Percentiles rank a stretch among this genome's conserved stretches.
Conservation (phyloP, 2,113 vertebrate species). For the Geococcyx californianus region DNA sequence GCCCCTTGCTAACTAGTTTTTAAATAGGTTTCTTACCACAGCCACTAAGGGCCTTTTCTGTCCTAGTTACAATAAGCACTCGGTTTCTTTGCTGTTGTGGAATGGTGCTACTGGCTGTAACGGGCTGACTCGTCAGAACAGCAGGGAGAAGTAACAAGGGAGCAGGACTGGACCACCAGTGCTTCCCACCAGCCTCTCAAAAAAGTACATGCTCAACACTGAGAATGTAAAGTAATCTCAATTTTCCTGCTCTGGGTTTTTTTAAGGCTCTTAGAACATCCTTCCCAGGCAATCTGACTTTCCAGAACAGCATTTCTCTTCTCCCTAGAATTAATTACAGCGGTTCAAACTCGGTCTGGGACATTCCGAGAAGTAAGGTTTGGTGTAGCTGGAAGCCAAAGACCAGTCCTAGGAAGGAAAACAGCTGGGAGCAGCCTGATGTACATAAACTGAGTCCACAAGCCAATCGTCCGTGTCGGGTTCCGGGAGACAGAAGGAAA, state of each 20-base stretch:
- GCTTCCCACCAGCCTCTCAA: background rate
- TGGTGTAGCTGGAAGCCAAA: background rate
- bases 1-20: background rate
- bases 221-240: background rate
- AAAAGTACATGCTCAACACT: background rate
- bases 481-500: background rate
- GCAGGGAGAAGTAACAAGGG: background rate
- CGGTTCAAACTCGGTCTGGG: background rate
- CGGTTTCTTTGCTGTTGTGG: background rate
- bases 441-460: background rate
- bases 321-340: background rate
- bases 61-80: background rate
- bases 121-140: background rate
- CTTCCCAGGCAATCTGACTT: background rate
- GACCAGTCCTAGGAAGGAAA: background rate
- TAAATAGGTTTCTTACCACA: background rate
- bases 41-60: background rate
- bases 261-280: background rate
- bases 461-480: fast-evolving
- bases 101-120: background rate
- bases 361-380: background rate
- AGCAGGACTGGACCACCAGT: background rate
- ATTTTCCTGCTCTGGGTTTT: background rate
- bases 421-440: background rate
- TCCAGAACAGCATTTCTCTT: background rate